Conservation (phyloP, 1,140 invertebrate genomes). For the Megathymus violae region DNA sequence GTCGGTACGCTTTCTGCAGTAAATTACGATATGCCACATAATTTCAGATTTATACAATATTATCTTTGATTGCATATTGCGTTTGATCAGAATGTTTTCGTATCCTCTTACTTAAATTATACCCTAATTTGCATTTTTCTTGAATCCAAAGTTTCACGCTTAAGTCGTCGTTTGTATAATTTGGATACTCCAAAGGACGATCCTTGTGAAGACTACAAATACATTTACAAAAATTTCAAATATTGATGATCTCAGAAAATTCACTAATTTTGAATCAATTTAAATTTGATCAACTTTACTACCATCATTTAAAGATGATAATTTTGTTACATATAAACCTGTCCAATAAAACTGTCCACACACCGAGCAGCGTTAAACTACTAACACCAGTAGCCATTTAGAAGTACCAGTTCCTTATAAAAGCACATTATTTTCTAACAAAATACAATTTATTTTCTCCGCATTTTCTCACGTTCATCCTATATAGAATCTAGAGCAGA, state of each 20-base stretch:
- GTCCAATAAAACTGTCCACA: background rate
- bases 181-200: background rate
- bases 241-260: background rate
- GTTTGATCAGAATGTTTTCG: constrained; percentile 47
- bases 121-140: constrained; percentile 38
- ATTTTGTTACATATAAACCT: too few species aligned
- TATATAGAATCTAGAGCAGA: constrained; percentile 17
- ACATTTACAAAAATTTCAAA: background rate
- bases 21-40: constrained; percentile 77
- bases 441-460: constrained; percentile 12
- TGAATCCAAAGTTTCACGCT: constrained; percentile 35
- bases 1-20: constrained; percentile 60
- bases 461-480: constrained; percentile 19
- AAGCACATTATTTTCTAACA: constrained; percentile 4
- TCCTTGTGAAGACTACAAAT: background rate
- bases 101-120: constrained; percentile 33
- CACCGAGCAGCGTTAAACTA: background rate
- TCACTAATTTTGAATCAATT: too few species aligned
- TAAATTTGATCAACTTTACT: too few species aligned
- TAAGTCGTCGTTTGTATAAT: background rate
- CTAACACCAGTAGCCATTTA: background rate
- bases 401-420: constrained; percentile 1
- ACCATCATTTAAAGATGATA: too few species aligned
- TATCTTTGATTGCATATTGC: constrained; percentile 66
- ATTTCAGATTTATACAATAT: constrained; percentile 77